phyloP scores from a whole-genome alignment of 2,888 invertebrate genomes.

The Uropetala carovei region DNA sequence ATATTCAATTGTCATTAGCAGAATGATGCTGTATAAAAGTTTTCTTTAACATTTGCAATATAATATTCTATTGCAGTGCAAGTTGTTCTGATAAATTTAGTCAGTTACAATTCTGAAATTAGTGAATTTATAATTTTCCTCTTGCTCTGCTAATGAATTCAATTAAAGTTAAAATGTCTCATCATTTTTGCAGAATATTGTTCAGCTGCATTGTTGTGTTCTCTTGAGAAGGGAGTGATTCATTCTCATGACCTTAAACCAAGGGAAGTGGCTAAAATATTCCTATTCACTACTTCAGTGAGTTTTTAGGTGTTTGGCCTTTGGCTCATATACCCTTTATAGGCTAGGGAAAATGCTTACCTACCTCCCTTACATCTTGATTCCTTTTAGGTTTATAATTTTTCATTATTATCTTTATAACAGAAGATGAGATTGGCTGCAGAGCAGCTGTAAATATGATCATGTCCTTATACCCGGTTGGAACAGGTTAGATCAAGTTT shows the following conservation, averaged over 20 bases:
- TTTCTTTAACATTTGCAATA: slow-evolving; percentile 3
- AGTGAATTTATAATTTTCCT: too few species aligned
- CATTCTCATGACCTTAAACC: neutral
- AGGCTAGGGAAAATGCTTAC: slow-evolving; percentile 34
- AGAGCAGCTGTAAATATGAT: slow-evolving; percentile 7
- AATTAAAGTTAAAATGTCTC: neutral
- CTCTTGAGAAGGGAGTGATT: slow-evolving; percentile 7
- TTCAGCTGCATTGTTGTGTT: neutral
- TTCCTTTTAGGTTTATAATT: neutral
- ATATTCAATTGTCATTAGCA: slow-evolving; percentile 29
- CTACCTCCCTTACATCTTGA: neutral
- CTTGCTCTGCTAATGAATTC: neutral
- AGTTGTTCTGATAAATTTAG: neutral
- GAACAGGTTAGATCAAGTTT: slow-evolving; percentile 21
- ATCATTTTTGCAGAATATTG: slow-evolving; percentile 27
- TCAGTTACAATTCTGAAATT: too few species aligned
- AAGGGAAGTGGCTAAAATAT: neutral
- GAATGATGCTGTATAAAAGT: slow-evolving; percentile 1
- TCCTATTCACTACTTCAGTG: neutral
- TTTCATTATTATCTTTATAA: neutral
- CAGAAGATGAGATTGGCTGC: neutral
- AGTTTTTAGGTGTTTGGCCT: slow-evolving; percentile 8
- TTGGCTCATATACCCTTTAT: neutral
- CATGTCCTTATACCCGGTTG: slow-evolving; percentile 12
- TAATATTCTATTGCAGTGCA: neutral